These are phyloP conservation scores for Naja naja DNA, from an alignment of 2,113 vertebrate genomes.

Conservation along the genomic window DNA sequence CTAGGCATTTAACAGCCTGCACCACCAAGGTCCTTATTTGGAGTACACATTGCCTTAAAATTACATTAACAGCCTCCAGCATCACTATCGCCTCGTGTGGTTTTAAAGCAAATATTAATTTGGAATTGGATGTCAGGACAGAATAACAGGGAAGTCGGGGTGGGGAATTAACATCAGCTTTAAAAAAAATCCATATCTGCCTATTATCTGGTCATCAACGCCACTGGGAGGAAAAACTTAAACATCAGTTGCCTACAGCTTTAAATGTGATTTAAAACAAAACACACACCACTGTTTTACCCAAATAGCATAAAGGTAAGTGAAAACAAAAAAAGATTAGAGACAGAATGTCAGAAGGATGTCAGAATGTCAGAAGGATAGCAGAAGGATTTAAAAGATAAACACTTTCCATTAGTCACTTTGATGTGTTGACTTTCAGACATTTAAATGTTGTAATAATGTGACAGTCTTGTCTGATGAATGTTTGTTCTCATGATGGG, in stretches of 20 bases:
- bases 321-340: background rate
- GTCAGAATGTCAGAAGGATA: too few relatives aligned
- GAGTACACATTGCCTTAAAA: background rate
- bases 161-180: background rate
- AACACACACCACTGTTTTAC: background rate
- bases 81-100: background rate
- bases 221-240: background rate
- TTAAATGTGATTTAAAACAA: too few relatives aligned
- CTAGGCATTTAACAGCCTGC: too few relatives aligned
- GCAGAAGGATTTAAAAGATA: background rate
- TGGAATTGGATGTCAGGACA: background rate
- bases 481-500: conserved; percentile 30
- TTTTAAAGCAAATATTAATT: background rate
- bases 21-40: too few relatives aligned
- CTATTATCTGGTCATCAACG: background rate
- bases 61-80: background rate
- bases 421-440: background rate
- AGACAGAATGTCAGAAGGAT: background rate
- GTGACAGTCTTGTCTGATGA: background rate
- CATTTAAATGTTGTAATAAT: background rate
- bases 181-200: background rate
- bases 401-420: conserved; percentile 20
- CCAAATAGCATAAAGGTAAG: background rate
- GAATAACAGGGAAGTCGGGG: background rate
- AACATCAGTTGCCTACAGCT: background rate